A percentile compares a stretch with the other conserved stretches of the same genome.
Conservation (phyloP, 2,797 vertebrate species). For the Pangasius mekongensis region DNA sequence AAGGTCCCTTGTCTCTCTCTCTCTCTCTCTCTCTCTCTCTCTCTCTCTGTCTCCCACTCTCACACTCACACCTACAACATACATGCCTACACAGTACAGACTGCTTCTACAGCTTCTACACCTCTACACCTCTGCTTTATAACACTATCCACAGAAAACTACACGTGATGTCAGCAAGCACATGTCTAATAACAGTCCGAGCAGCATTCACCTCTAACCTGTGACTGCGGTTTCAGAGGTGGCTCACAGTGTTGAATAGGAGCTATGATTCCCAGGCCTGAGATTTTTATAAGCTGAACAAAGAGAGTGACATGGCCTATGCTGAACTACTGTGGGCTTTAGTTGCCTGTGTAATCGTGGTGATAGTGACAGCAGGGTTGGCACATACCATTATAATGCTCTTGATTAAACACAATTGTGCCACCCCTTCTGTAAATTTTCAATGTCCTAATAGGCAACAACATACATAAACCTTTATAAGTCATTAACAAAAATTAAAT, state of each 20-base stretch:
- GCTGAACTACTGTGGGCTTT: slow-evolving; percentile 24
- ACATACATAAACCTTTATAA: not conserved
- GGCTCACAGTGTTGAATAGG: slow-evolving; percentile 11
- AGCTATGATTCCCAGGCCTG: not conserved
- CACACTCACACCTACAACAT: slow-evolving; percentile 23
- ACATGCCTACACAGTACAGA: slow-evolving; percentile 38
- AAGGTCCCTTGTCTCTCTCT: slow-evolving; percentile 10
- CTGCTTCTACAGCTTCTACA: not conserved
- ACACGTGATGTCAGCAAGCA: slow-evolving; percentile 21
- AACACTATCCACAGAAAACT: slow-evolving; percentile 4
- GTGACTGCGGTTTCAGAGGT: slow-evolving; percentile 28
- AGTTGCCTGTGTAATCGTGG: slow-evolving; percentile 5
- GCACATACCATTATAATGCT: not conserved
- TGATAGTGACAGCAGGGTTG: not conserved
- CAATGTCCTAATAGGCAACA: not conserved
- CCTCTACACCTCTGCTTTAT: slow-evolving; percentile 26
- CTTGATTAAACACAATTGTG: not conserved
- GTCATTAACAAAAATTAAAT: not conserved
- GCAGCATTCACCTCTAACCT: slow-evolving; percentile 37
- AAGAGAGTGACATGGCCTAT: not conserved
- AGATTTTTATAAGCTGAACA: slow-evolving; percentile 18
- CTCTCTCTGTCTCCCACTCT: slow-evolving; percentile 20
- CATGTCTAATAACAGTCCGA: not conserved
- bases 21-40: not conserved
- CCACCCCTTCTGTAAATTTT: not conserved